A percentile compares a stretch with the other conserved stretches of the same genome.
Evolutionary conservation across 2,113 vertebrate species (phyloP).

Genomic region (Microtus richardsoni): DNA sequence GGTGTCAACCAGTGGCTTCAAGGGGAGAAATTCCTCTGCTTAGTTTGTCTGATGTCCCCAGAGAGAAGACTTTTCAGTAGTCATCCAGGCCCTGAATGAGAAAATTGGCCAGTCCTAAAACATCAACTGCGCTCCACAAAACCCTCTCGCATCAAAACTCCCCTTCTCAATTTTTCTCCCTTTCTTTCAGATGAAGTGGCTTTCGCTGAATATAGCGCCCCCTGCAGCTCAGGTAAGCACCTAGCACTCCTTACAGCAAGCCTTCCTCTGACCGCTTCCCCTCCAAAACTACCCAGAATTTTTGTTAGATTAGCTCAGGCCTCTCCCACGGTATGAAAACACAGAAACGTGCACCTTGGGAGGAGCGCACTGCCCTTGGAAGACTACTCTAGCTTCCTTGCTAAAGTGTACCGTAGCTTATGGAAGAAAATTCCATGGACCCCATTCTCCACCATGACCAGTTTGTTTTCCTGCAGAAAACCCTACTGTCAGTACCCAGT

Average conservation of each 20-base stretch:
- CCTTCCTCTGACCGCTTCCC: background rate
- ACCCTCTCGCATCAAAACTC: too few species aligned
- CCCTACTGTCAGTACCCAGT: background rate
- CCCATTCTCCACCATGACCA: background rate
- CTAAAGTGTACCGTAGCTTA: background rate
- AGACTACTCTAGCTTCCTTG: background rate
- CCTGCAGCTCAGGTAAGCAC: constrained; percentile 33
- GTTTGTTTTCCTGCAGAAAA: background rate
- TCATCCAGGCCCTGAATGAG: background rate
- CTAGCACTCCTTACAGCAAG: background rate
- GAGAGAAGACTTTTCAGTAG: background rate
- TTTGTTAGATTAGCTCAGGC: background rate
- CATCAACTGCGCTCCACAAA: background rate
- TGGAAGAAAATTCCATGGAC: background rate
- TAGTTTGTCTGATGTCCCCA: background rate
- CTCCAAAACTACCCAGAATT: background rate
- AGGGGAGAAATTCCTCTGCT: background rate
- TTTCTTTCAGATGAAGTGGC: constrained; percentile 62
- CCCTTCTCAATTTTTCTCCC: background rate
- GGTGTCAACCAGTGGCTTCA: background rate
- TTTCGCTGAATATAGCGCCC: constrained; percentile 54
- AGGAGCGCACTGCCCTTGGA: background rate
- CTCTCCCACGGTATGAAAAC: background rate
- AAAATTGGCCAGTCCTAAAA: background rate
- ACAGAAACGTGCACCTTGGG: background rate